Evolutionary conservation across 2,888 invertebrate genomes (phyloP).

Genomic region (Aromia moschata): DNA sequence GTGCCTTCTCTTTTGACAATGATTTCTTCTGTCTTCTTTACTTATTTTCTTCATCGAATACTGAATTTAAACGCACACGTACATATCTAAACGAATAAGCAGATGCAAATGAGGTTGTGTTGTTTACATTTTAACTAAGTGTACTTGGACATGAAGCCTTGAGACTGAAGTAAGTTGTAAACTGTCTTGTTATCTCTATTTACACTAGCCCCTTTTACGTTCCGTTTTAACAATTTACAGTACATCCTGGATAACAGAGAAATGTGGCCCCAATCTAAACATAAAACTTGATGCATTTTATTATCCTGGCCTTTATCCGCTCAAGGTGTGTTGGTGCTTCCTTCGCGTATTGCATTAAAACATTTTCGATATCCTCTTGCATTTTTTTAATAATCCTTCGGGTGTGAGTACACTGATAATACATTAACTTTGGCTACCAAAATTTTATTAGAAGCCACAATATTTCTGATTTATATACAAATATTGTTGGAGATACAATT

Average conservation of each 20-base stretch:
- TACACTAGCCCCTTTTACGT: conserved; percentile 29
- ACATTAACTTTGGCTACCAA: too few relatives aligned
- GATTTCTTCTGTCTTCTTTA: too few relatives aligned
- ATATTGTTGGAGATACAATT: too few relatives aligned
- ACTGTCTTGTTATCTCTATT: conserved; percentile 35
- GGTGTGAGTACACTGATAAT: too few relatives aligned
- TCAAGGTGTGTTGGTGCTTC: neutral
- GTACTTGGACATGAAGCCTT: conserved; percentile 26
- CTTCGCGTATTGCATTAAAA: too few relatives aligned
- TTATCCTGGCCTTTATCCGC: conserved; percentile 2
- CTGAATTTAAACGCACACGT: neutral
- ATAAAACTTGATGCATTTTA: conserved; percentile 10
- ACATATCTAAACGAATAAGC: neutral
- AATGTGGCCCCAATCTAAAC: conserved; percentile 23
- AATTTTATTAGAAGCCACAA: too few relatives aligned
- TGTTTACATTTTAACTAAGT: conserved; percentile 26
- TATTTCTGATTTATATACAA: too few relatives aligned
- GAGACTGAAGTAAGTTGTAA: conserved; percentile 34
- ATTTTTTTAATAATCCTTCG: too few relatives aligned
- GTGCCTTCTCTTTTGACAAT: too few relatives aligned
- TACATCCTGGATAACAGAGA: conserved; percentile 31
- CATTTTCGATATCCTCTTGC: too few relatives aligned
- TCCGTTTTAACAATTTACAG: conserved; percentile 32
- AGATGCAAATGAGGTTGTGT: conserved; percentile 5
- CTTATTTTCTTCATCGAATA: too few relatives aligned